Base-by-base conservation (phyloP, 2,113 vertebrate species). In the Ophthalmolycus amberensis region DNA sequence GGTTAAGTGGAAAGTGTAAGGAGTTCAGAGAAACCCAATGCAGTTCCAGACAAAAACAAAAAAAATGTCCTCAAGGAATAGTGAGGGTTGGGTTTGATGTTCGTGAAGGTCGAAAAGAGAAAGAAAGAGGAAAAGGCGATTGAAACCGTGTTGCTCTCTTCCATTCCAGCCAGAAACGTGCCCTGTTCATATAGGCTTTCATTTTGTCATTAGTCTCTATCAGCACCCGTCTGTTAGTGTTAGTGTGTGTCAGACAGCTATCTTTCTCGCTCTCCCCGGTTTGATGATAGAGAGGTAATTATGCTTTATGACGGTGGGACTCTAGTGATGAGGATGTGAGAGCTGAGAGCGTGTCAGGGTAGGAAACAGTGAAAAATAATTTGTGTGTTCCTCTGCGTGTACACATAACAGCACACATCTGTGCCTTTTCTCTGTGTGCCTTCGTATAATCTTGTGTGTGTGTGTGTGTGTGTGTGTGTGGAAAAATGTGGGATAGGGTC, bases 181-280 rank as follows among this genome's bases (percentile, higher is more conserved):
- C 84, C 75, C 71, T 69, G 83, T 78, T 91, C 85, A 80, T 83
- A 68, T 74, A 67, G 73, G 84, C 91, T 92, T 94, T 91, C 87
- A 92, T 93, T 88, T 85, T 69, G 85, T 87, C 93, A 91, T 94
- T 92, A 89, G 88, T 94, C 91, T 94, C 88, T 79, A 93, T 93
- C 90, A 92, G 84, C 65, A 40, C 72, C 83, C 77, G 80, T 93
- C 93, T 91, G 86, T 87, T 88, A 89, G 85, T 75, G 84, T 92
- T 90, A 89, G 81, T 81, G 83, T 83, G 79, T 87, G 89, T 90
- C 88, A 85, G 59, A 89, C 79, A 79, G 83, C 88, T 82, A 86
- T 92, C 88, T 90, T 73, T 87, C 72, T 87, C 60, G 77, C 79
- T 78, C 82, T 71, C 72, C 54, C 75, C 77, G 85, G 80, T 73